These are phyloP conservation scores for Mythimna ferrago DNA, from an alignment of 2,888 invertebrate genomes.

Conservation along the genomic window DNA sequence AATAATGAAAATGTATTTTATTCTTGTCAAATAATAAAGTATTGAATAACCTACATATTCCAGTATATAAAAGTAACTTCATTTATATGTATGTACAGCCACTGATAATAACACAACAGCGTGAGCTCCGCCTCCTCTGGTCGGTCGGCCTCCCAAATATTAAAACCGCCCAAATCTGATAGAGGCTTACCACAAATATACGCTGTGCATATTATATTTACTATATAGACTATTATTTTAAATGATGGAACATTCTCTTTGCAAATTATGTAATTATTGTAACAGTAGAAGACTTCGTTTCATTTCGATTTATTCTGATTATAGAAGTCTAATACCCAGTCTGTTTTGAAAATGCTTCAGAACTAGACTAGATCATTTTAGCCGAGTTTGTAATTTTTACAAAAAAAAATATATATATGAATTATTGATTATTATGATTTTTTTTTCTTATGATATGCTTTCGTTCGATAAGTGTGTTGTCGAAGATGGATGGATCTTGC, in stretches of 20 bases:
- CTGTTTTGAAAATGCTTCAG: no score
- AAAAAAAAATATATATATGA: no score
- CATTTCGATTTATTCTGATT: no score
- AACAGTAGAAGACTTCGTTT: background rate
- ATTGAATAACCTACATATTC: no score
- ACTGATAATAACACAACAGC: constrained; percentile 17
- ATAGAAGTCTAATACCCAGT: no score
- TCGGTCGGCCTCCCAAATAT: constrained; percentile 61
- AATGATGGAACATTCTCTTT: constrained; percentile 1
- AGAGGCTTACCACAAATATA: constrained; percentile 19
- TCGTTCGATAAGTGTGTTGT: background rate
- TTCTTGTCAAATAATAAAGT: no score
- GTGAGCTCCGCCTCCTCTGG: constrained; percentile 43
- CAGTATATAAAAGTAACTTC: no score
- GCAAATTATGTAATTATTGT: background rate
- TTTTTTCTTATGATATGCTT: background rate
- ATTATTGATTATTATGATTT: no score
- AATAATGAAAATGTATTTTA: no score
- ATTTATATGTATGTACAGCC: background rate
- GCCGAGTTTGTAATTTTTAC: no score
- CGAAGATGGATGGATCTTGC: background rate
- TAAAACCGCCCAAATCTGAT: constrained; percentile 63
- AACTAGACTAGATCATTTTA: no score
- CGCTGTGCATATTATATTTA: constrained; percentile 7
- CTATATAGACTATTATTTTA: background rate